These are phyloP conservation scores for Vanessa tameamea DNA, from an alignment of 1,140 invertebrate species.

Conservation along the genomic window DNA sequence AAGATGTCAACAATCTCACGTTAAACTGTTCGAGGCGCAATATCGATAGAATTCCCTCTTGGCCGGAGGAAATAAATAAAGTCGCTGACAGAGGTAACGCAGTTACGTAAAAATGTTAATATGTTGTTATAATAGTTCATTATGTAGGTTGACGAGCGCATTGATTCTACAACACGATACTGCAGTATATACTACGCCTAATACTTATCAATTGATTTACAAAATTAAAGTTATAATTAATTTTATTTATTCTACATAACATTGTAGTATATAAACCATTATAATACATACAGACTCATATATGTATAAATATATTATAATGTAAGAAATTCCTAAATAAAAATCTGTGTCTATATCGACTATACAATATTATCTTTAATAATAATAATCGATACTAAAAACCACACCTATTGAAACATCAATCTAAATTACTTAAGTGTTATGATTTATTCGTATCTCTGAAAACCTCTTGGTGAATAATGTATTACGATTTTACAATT, in stretches of 20 bases:
- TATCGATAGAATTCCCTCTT: constrained; percentile 57
- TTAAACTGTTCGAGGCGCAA: constrained; percentile 67
- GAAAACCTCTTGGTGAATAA: neutral
- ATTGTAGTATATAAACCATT: too few relatives aligned
- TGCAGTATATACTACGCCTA: neutral
- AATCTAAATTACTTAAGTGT: neutral
- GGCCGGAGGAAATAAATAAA: constrained; percentile 59
- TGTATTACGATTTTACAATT: neutral
- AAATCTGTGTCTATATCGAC: neutral
- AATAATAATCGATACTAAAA: too few relatives aligned
- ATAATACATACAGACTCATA: too few relatives aligned
- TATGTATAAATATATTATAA: too few relatives aligned
- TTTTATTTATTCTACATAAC: too few relatives aligned
- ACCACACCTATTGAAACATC: neutral
- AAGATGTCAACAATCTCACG: constrained; percentile 66
- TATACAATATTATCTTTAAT: too few relatives aligned
- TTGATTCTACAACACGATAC: neutral
- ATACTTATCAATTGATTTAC: neutral
- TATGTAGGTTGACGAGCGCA: constrained; percentile 20
- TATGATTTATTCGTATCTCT: neutral
- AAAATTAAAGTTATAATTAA: neutral
- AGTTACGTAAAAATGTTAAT: constrained; percentile 17
- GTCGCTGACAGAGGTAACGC: constrained; percentile 61
- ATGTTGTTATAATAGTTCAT: constrained; percentile 19
- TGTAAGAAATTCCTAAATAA: neutral